A percentile compares a stretch with the other conserved stretches of the same genome.
Conservation (phyloP, 2,797 vertebrate species). For the Adelosebastes latens region DNA sequence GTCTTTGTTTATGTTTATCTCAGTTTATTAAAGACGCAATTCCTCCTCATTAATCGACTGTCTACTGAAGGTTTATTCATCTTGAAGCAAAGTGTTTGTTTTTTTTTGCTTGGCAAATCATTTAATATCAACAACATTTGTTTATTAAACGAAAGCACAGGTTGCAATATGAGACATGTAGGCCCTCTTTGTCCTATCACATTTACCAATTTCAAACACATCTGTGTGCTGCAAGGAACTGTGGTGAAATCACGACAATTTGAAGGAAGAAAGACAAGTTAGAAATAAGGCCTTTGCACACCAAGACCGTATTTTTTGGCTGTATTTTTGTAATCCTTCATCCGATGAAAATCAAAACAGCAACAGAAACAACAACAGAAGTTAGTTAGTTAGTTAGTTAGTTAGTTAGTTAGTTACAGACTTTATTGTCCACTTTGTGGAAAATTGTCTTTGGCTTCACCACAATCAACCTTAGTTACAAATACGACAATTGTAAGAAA, state of each 20-base stretch:
- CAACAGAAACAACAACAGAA: neutral
- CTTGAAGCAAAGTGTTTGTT: neutral
- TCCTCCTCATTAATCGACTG: slow-evolving; percentile 1
- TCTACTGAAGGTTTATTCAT: slow-evolving; percentile 1
- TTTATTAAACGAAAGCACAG: neutral
- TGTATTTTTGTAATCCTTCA: neutral
- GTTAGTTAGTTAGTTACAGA: too few relatives aligned
- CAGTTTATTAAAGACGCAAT: slow-evolving; percentile 1
- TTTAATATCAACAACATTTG: neutral
- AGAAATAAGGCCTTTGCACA: neutral
- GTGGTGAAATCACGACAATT: neutral
- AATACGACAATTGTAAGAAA: too few relatives aligned
- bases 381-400: too few relatives aligned
- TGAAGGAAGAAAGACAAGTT: neutral
- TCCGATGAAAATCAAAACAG: neutral
- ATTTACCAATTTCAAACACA: neutral
- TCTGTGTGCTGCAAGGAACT: neutral
- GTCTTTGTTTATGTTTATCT: slow-evolving; percentile 3
- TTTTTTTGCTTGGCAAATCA: neutral
- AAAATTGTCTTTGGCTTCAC: too few relatives aligned
- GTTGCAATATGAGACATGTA: neutral
- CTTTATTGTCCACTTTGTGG: too few relatives aligned
- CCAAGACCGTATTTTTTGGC: neutral
- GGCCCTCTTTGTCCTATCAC: neutral
- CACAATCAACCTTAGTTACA: too few relatives aligned